These are phyloP conservation scores for Hyposmocoma kahamanoa DNA, from an alignment of 1,140 invertebrate genomes.

Conservation along the genomic window DNA sequence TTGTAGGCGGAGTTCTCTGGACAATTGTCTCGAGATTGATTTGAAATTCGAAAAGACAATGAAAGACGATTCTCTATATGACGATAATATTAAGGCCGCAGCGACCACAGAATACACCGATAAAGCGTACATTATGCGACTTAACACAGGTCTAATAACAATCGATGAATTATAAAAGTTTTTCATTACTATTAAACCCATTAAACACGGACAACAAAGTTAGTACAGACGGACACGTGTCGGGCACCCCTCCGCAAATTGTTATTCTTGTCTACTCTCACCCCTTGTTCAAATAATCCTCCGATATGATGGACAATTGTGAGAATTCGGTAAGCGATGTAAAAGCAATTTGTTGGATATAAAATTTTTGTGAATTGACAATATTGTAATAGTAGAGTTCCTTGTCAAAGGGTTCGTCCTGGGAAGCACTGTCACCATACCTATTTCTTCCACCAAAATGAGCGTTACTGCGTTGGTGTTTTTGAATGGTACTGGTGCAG, in stretches of 20 bases:
- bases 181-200: not conserved
- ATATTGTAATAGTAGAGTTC: too few species aligned
- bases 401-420: too few species aligned
- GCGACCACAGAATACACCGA: not conserved
- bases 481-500: too few species aligned
- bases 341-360: too few species aligned
- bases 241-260: not conserved
- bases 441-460: too few species aligned
- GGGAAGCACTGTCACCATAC: too few species aligned
- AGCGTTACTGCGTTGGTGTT: too few species aligned
- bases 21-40: not conserved
- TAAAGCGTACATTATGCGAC: too few species aligned
- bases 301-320: not conserved
- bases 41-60: slow-evolving; percentile 2
- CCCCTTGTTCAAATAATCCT: not conserved
- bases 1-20: not conserved
- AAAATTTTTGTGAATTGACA: too few species aligned
- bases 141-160: too few species aligned
- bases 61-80: not conserved
- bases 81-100: not conserved
- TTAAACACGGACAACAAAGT: not conserved
- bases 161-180: not conserved
- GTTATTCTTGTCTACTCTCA: slow-evolving; percentile 2
- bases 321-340: not conserved
- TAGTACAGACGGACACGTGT: not conserved